phyloP scores from a whole-genome alignment of 2,888 invertebrate species.

The Mellilla xanthometata region DNA sequence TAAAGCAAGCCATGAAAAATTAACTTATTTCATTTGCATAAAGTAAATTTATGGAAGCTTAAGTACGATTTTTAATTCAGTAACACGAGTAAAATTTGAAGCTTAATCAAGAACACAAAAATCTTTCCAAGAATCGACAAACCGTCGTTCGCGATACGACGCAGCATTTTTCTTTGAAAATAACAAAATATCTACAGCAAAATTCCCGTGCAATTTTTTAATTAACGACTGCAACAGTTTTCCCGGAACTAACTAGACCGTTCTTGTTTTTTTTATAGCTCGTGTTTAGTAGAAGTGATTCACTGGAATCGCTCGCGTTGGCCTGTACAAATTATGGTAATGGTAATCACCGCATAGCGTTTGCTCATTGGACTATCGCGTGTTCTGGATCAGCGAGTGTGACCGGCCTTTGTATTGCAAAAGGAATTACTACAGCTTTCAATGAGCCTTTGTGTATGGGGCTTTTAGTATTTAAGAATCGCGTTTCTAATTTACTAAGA shows the following conservation, averaged over 20 bases:
- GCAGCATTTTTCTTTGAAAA: no score
- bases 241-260: conserved; percentile 18
- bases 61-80: no score
- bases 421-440: no score
- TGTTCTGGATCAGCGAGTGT: conserved; percentile 55
- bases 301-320: conserved; percentile 17
- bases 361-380: conserved; percentile 46
- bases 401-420: conserved; percentile 30
- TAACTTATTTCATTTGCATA: no score
- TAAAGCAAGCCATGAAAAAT: conserved; percentile 1
- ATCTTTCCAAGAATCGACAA: no score
- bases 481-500: no score
- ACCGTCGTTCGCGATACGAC: no score
- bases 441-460: background rate
- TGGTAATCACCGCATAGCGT: conserved; percentile 29
- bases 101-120: no score
- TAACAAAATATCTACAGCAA: background rate
- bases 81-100: no score
- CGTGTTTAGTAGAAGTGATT: conserved; percentile 12
- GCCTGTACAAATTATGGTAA: conserved; percentile 22
- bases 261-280: conserved; percentile 13
- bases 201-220: conserved; percentile 2
- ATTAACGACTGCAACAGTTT: conserved; percentile 10
- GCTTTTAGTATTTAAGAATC: no score
- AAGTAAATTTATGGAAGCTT: no score